Evolutionary conservation across 2,113 vertebrate species (phyloP).

Genomic region (Raja brachyura): DNA sequence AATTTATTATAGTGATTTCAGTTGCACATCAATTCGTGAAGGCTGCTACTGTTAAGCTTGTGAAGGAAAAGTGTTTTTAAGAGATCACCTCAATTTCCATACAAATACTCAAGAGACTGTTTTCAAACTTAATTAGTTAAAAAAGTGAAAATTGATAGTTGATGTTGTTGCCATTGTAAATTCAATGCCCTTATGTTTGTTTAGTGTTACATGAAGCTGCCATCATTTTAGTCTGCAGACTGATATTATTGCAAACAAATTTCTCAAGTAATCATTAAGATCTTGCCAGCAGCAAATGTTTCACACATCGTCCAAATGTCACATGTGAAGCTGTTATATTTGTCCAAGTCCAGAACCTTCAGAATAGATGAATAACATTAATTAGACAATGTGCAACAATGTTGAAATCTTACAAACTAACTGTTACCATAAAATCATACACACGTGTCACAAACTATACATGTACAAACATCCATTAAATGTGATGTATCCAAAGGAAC

Average conservation of each 20-base stretch:
- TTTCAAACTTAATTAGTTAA: not conserved
- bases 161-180: not conserved
- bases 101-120: not conserved
- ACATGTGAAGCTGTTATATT: not conserved
- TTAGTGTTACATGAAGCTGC: not conserved
- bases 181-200: not conserved
- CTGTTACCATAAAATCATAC: not conserved
- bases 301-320: constrained; percentile 4
- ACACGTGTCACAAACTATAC: not conserved
- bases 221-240: not conserved
- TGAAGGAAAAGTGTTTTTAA: not conserved
- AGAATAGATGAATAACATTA: constrained; percentile 9
- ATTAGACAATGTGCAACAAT: not conserved
- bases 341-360: not conserved
- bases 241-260: constrained; percentile 19
- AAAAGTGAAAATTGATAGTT: not conserved
- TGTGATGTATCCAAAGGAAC: not conserved
- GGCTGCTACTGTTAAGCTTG: not conserved
- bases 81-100: not conserved
- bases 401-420: not conserved
- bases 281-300: constrained; percentile 16
- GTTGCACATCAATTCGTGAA: not conserved
- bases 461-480: not conserved
- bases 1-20: not conserved
- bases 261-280: constrained; percentile 16